A percentile compares a stretch with the other conserved stretches of the same genome.
These are phyloP conservation scores for Molanna angustata DNA, from an alignment of 2,888 invertebrate genomes.

Conservation along the genomic window DNA sequence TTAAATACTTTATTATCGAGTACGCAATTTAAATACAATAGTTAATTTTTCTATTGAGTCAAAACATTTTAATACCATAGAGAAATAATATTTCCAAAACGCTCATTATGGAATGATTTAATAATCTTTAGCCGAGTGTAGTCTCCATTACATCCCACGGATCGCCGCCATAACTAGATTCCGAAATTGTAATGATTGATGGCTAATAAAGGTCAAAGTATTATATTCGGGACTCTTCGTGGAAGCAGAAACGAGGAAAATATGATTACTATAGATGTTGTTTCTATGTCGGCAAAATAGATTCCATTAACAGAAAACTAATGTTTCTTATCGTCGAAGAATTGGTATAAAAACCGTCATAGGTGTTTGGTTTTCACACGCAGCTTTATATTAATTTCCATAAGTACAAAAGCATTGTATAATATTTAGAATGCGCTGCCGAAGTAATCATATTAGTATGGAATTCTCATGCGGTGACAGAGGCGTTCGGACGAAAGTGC, in stretches of 20 bases:
- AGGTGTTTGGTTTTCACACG: constrained; percentile 28
- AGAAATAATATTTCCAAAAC: too few species aligned
- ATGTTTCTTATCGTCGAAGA: constrained; percentile 20
- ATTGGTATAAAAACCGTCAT: too few species aligned
- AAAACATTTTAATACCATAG: too few species aligned
- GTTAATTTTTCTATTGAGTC: too few species aligned
- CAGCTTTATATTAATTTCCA: constrained; percentile 26
- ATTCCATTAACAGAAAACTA: constrained; percentile 27
- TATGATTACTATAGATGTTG: constrained; percentile 2
- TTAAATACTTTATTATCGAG: too few species aligned
- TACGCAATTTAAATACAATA: too few species aligned
- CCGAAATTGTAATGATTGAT: too few species aligned
- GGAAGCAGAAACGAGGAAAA: constrained; percentile 13
- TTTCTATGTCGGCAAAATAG: constrained; percentile 20
- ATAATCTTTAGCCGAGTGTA: too few species aligned
- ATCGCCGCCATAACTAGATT: too few species aligned
- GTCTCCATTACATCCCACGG: too few species aligned
- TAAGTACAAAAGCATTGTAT: constrained; percentile 21
- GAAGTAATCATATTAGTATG: constrained; percentile 16
- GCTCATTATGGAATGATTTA: too few species aligned
- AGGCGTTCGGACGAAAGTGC: not conserved
- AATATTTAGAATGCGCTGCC: constrained; percentile 19
- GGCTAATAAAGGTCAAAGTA: constrained; percentile 16
- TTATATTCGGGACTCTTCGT: constrained; percentile 8
- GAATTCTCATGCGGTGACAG: constrained; percentile 15